Conservation (phyloP, 2,797 vertebrate species). For the Atherinosoma microstoma region DNA sequence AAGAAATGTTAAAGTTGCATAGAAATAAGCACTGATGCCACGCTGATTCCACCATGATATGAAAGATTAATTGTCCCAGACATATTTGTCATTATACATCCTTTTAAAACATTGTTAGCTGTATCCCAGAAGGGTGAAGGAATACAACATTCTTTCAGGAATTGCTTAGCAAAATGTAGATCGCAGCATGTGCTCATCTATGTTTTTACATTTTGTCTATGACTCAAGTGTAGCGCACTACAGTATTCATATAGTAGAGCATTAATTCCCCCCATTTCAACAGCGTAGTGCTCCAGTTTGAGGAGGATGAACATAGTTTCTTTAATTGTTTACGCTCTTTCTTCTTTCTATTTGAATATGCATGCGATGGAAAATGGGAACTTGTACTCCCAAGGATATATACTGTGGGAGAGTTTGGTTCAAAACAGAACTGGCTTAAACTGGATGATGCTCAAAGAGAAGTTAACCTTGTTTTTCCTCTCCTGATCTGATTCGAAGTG, state of each 20-base stretch:
- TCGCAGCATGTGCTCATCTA: constrained; percentile 27
- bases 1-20: constrained; percentile 38
- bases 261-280: constrained; percentile 44
- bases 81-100: constrained; percentile 37
- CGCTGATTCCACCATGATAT: constrained; percentile 33
- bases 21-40: constrained; percentile 29
- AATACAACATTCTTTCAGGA: constrained; percentile 6
- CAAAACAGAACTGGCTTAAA: constrained; percentile 73
- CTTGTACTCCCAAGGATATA: constrained; percentile 79
- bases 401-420: constrained; percentile 63
- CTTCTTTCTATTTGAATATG: constrained; percentile 73
- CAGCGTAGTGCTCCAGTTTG: constrained; percentile 58
- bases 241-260: constrained; percentile 27
- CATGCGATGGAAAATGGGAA: constrained; percentile 74
- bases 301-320: constrained; percentile 40
- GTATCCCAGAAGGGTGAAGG: constrained; percentile 32
- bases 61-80: constrained; percentile 46
- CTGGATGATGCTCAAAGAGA: constrained; percentile 68
- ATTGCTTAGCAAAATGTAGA: constrained; percentile 4
- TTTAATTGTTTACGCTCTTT: constrained; percentile 77
- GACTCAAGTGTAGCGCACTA: constrained; percentile 4
- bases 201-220: constrained; percentile 15
- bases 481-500: constrained; percentile 60
- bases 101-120: constrained; percentile 38
- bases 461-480: constrained; percentile 74